These are phyloP conservation scores for Diadumene lineata DNA, from an alignment of 92 coral and sea anemone genomes.

Conservation along the genomic window DNA sequence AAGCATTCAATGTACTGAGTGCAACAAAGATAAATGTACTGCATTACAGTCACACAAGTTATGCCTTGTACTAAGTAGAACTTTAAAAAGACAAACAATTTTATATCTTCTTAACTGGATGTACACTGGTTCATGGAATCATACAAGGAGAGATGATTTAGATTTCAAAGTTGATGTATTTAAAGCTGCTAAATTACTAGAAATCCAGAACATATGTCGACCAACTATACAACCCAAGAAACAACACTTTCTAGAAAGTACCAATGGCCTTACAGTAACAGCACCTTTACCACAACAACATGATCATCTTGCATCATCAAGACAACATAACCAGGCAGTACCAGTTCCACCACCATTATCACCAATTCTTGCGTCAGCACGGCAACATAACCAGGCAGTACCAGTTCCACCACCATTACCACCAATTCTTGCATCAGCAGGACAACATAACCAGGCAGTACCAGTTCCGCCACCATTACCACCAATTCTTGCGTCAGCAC, in stretches of 20 bases:
- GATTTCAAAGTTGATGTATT: constrained; percentile 28
- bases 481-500: constrained; percentile 6
- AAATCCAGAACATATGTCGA: constrained; percentile 27
- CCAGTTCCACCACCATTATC: constrained; percentile 11
- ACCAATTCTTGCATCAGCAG: constrained; percentile 6
- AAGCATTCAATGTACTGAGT: constrained; percentile 4
- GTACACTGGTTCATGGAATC: constrained; percentile 42
- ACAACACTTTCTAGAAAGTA: constrained; percentile 5
- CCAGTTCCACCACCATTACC: constrained; percentile 24
- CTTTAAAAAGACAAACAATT: constrained; percentile 41
- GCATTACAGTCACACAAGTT: not conserved
- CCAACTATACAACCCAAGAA: constrained; percentile 8
- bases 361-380: not conserved
- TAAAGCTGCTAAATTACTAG: constrained; percentile 32
- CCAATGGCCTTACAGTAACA: not conserved
- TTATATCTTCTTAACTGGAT: constrained; percentile 43
- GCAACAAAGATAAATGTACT: not conserved
- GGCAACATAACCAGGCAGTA: not conserved
- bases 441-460: not conserved
- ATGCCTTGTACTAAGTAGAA: constrained; percentile 28
- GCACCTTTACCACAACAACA: constrained; percentile 7
- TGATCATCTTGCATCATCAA: constrained; percentile 4
- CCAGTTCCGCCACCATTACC: constrained; percentile 21
- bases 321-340: not conserved
- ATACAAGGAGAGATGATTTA: constrained; percentile 19